Conservation (phyloP, 2,888 invertebrate species). For the Panzeria rudis region DNA sequence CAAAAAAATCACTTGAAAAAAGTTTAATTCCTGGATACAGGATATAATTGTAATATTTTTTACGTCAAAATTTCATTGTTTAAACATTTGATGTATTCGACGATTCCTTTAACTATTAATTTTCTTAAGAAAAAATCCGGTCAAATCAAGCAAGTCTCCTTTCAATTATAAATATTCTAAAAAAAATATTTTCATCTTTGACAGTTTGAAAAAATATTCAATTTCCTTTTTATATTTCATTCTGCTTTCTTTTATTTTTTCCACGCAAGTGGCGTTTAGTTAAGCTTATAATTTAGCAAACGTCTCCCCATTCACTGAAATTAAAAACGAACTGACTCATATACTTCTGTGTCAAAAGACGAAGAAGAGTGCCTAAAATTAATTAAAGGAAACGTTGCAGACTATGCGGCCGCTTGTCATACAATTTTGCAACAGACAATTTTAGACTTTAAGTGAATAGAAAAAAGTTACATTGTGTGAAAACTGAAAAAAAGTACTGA, state of each 20-base stretch:
- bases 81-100: background rate
- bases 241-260: background rate
- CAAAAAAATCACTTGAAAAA: no score
- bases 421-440: constrained; percentile 45
- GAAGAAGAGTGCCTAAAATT: constrained; percentile 74
- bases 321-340: constrained; percentile 25
- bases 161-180: constrained; percentile 14
- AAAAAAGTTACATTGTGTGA: constrained; percentile 18
- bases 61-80: no score
- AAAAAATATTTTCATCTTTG: constrained; percentile 3
- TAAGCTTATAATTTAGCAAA: constrained; percentile 58
- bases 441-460: constrained; percentile 17
- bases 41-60: no score
- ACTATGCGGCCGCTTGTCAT: constrained; percentile 72
- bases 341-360: constrained; percentile 14
- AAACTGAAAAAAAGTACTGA: constrained; percentile 1
- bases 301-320: constrained; percentile 13
- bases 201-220: constrained; percentile 29
- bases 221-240: constrained; percentile 28
- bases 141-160: constrained; percentile 43
- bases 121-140: constrained; percentile 4
- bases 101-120: constrained; percentile 10
- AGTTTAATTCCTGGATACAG: no score
- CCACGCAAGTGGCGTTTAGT: constrained; percentile 64
- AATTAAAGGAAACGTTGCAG: constrained; percentile 79